Conservation (phyloP, 2,797 vertebrate genomes). For the Fistularia commersonii region DNA sequence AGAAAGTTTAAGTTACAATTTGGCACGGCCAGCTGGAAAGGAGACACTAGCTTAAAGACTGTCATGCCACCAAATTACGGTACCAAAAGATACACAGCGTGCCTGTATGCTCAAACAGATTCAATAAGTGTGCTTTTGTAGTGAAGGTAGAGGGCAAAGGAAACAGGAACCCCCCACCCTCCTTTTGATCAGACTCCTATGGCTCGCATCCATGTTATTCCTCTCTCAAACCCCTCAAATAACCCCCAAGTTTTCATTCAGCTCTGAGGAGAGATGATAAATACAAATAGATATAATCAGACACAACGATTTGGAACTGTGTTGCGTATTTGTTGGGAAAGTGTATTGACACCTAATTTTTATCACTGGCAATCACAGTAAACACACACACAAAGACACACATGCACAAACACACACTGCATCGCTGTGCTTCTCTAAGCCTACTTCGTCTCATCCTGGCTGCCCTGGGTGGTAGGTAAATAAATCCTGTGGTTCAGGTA, state of each 20-base stretch:
- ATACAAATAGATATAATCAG: too few relatives aligned
- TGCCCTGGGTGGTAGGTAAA: conserved; percentile 56
- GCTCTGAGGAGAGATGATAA: too few relatives aligned
- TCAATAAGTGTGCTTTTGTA: conserved; percentile 50
- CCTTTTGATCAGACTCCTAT: conserved; percentile 24
- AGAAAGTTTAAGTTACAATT: conserved; percentile 5
- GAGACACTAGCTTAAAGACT: conserved; percentile 14
- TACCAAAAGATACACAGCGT: conserved; percentile 33
- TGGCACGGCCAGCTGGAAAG: conserved; percentile 4
- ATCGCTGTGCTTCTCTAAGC: conserved; percentile 25
- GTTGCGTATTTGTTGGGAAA: not conserved
- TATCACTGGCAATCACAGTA: conserved; percentile 10
- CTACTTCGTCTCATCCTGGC: conserved; percentile 45
- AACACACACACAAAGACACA: conserved; percentile 7
- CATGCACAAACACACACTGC: conserved; percentile 12
- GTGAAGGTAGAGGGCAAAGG: conserved; percentile 24
- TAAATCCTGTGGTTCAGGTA: conserved; percentile 59
- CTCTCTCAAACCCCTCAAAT: conserved; percentile 19
- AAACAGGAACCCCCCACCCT: conserved; percentile 46
- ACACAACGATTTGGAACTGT: not conserved
- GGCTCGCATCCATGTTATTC: conserved; percentile 28
- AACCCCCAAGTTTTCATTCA: not conserved
- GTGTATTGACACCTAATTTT: conserved; percentile 24
- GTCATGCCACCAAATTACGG: conserved; percentile 19
- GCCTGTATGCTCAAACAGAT: conserved; percentile 20